Evolutionary conservation across 2,888 invertebrate genomes (phyloP), one percentile per base, ranked within the genome.

Genomic region (Silvanus unidentatus): DNA sequence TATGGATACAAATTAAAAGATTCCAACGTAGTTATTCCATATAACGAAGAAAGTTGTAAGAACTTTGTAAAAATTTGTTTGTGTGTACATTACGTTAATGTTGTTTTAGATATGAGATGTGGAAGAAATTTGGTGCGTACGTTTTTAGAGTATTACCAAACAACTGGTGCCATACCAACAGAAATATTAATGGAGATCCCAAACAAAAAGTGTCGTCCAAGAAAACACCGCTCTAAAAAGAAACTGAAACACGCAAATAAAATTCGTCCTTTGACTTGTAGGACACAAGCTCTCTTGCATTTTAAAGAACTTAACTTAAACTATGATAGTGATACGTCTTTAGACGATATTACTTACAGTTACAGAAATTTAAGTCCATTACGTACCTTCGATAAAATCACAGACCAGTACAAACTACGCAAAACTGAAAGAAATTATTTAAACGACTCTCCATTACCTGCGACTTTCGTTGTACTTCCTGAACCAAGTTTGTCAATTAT

Each of bases 11-110:
- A 80, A 62, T 72, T 85, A 11, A 81, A 82, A 41, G 79, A 82
- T 38, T 78, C 81, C 2, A 78, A 86, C 42, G 82, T 81, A 1
- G 76, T 86, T 45, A 77, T 90, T 44, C 86, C 91, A 27, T 97
- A 96, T 68, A 95, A 89, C 30, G 95, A 96, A 76, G 94, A 95
- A 60, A 86, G 88, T 56, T 97, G 96, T 96, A 90, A 90, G n/a
- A n/a, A n/a, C n/a, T n/a, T n/a, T n/a, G n/a, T n/a, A n/a, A n/a
- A n/a, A n/a, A n/a, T n/a, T n/a, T n/a, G n/a, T n/a, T n/a, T n/a
- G n/a, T n/a, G n/a, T n/a, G n/a, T n/a, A n/a, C 10, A 28, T 8
- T 28, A 28, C 28, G 28, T 10, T n/a, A n/a, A n/a, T n/a, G n/a
- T n/a, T n/a, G n/a, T n/a, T n/a, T n/a, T n/a, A 88, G 88, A 88